phyloP scores from a whole-genome alignment of 2,888 invertebrate species.

The Lepetodrilus schrolli region DNA sequence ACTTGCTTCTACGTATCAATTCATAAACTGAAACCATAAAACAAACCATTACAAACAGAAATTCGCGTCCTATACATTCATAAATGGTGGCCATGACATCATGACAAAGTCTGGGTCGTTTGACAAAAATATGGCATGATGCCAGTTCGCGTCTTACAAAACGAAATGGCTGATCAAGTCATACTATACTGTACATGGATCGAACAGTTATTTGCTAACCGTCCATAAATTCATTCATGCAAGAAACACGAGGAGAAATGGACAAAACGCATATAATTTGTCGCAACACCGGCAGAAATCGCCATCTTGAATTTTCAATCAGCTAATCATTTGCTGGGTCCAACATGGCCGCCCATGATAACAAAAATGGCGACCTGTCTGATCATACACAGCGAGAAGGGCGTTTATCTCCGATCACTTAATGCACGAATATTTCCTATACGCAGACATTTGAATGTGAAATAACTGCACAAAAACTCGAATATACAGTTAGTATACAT shows the following conservation, averaged over 20 bases:
- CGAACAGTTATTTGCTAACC: not conserved
- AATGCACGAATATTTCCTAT: too few species aligned
- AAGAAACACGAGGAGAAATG: not conserved
- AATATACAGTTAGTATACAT: too few species aligned
- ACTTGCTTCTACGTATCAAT: too few species aligned
- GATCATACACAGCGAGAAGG: not conserved
- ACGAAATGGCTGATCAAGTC: too few species aligned
- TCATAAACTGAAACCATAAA: too few species aligned
- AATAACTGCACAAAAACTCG: too few species aligned
- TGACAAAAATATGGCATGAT: conserved; percentile 8
- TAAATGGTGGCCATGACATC: conserved; percentile 19
- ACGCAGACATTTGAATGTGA: too few species aligned
- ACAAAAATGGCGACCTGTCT: conserved; percentile 36
- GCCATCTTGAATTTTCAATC: conserved; percentile 38
- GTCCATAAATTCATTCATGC: not conserved
- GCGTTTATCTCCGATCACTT: not conserved
- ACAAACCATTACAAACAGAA: too few species aligned
- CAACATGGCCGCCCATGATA: conserved; percentile 30
- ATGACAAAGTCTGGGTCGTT: conserved; percentile 8
- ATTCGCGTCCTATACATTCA: too few species aligned
- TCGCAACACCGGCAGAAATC: not conserved
- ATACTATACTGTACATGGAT: too few species aligned
- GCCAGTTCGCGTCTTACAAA: not conserved
- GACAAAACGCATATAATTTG: not conserved
- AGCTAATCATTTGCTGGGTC: not conserved